Base-by-base conservation (phyloP, 23 tunicate genomes). In the Halocynthia aurantium region DNA sequence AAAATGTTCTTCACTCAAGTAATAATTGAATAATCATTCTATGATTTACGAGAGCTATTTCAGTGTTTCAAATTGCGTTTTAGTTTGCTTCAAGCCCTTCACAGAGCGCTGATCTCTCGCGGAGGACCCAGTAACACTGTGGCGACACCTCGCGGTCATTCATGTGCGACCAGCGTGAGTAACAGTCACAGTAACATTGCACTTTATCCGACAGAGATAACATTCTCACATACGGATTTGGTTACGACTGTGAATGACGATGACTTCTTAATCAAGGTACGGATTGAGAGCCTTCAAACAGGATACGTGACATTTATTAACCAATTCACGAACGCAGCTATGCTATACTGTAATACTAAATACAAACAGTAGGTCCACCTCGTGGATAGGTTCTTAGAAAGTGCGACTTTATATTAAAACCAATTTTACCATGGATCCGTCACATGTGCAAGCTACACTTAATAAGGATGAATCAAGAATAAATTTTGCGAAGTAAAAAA, bases 211-310 rank as follows among this genome's bases (percentile, higher is more conserved):
- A 83, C 85, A 62, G 88, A 84, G 66, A 78, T 89, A 67, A 78
- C 96, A 18, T 89, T 89, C 62, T 80, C 96, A 13, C 69, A 75
- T 72, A 54, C 52, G 60, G 96, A 89, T 61, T 75, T 89, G 0
- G 88, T 89, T 50, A 89, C 96, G 56, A 73, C 96, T 52, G 21
- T 74, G 1, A 76, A 89, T 51, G 96, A 89, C 77, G 96, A 89
- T 70, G 96, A 89, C 53, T 76, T 80, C 63, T 77, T 89, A 6
- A 71, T 89, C 22, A 89, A 89, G 62, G 78, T 56, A 74, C 21
- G 56, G n/a, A 72, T 0, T 31, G 44, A 31, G 44, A 31, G 44
- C 44, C 44, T 4, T 4, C 44, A 31, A 31, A 31, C 44, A 31
- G 44, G 44, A 31, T 31, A 31, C 44, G 44, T 31, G 44, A 31